These are phyloP conservation scores for Spilarctia lutea DNA, from an alignment of 2,888 invertebrate genomes.

Conservation along the genomic window DNA sequence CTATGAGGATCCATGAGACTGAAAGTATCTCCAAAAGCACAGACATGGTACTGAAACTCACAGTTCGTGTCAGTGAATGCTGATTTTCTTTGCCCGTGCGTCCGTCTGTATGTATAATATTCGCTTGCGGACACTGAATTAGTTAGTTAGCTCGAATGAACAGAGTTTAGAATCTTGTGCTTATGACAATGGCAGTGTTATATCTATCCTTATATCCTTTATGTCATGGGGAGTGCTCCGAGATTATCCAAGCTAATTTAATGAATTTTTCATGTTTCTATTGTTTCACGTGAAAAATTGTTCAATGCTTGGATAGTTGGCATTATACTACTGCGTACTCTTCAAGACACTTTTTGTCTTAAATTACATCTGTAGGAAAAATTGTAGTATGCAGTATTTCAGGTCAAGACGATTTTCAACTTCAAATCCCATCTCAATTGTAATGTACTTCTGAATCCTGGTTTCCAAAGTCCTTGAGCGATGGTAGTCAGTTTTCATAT, in stretches of 20 bases:
- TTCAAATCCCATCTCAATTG: too few relatives aligned
- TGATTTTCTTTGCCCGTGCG: not conserved
- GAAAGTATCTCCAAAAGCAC: not conserved
- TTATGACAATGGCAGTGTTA: not conserved
- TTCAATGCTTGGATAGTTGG: not conserved
- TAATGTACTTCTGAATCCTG: too few relatives aligned
- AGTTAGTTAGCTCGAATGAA: not conserved
- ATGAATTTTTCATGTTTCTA: too few relatives aligned
- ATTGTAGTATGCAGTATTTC: too few relatives aligned
- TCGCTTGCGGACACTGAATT: not conserved
- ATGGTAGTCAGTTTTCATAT: too few relatives aligned
- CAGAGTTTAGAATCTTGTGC: not conserved
- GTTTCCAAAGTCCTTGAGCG: too few relatives aligned
- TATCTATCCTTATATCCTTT: not conserved
- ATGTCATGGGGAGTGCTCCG: not conserved
- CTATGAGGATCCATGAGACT: not conserved
- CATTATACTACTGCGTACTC: not conserved
- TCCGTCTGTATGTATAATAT: not conserved
- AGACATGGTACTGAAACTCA: not conserved
- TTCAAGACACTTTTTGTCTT: too few relatives aligned
- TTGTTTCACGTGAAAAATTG: too few relatives aligned
- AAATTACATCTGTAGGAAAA: too few relatives aligned
- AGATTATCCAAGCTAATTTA: too few relatives aligned
- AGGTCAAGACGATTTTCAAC: too few relatives aligned
- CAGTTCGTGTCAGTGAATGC: not conserved